These are phyloP conservation scores for Rhagoletis pomonella DNA, from an alignment of 1,140 invertebrate genomes.

Conservation along the genomic window DNA sequence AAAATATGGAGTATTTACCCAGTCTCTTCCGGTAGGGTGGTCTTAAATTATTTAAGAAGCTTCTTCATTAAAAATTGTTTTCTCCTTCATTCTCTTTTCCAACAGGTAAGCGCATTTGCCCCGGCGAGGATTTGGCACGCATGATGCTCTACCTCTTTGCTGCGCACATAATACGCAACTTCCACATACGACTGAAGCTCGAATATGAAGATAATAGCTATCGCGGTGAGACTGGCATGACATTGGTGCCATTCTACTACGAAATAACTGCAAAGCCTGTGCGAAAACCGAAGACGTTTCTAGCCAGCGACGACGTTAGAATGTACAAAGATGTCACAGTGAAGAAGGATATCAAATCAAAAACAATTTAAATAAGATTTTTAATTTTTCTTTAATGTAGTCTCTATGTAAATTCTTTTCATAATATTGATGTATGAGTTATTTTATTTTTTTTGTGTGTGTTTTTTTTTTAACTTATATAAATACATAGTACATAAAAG, in stretches of 20 bases:
- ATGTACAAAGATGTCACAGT: not conserved
- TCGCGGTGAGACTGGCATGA: slow-evolving; percentile 82
- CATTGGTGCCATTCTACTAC: slow-evolving; percentile 78
- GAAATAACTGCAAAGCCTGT: not conserved
- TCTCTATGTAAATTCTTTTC: slow-evolving; percentile 38
- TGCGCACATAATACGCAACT: slow-evolving; percentile 80
- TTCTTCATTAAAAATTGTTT: too few relatives aligned
- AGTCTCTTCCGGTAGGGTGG: too few relatives aligned
- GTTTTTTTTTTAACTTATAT: slow-evolving; percentile 4
- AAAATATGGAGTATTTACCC: too few relatives aligned
- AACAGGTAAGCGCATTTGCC: slow-evolving; percentile 88
- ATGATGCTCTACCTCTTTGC: slow-evolving; percentile 84
- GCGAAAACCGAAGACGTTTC: not conserved
- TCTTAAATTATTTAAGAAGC: too few relatives aligned
- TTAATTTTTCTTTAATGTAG: slow-evolving; percentile 41
- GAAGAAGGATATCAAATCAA: slow-evolving; percentile 34
- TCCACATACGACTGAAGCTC: slow-evolving; percentile 75
- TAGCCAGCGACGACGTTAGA: not conserved
- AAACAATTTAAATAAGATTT: slow-evolving; percentile 29
- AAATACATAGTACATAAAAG: not conserved
- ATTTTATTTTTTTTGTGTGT: not conserved
- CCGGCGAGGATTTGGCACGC: slow-evolving; percentile 88
- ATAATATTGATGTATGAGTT: not conserved
- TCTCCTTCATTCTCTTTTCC: slow-evolving; percentile 83
- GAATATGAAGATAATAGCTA: slow-evolving; percentile 71